These are phyloP conservation scores for Cranoglanis bouderius DNA, from an alignment of 2,113 vertebrate genomes.

Conservation along the genomic window DNA sequence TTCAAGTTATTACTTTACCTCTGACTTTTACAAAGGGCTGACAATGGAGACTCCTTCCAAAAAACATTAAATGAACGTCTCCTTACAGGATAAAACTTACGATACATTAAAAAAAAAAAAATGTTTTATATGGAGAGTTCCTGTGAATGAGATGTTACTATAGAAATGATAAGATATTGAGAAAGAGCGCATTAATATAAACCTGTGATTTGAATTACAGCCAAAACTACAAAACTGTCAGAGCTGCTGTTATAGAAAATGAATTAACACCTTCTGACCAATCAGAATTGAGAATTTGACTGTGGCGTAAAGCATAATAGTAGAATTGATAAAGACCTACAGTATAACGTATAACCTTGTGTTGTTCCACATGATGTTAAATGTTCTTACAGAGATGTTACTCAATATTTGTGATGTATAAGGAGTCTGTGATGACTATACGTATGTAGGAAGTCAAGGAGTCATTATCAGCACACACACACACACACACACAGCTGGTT, in stretches of 20 bases:
- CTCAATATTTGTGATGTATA: neutral
- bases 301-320: neutral
- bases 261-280: neutral
- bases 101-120: no score
- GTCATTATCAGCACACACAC: neutral
- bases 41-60: no score
- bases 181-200: neutral
- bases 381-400: neutral
- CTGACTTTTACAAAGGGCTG: neutral
- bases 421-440: neutral
- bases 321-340: neutral
- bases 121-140: neutral
- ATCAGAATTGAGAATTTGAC: neutral
- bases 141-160: neutral
- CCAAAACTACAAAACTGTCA: neutral
- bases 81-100: neutral
- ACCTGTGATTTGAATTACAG: neutral
- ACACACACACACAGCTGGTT: conserved; percentile 23
- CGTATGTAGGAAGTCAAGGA: neutral
- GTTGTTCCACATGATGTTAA: neutral
- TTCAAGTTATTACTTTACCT: no score
- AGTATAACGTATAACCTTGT: neutral
- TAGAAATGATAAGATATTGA: neutral
- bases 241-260: neutral
- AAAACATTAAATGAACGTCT: neutral